Percentiles rank a stretch among this genome's conserved stretches.
Conservation (phyloP, 2,888 invertebrate genomes). For the Volucella zonaria region DNA sequence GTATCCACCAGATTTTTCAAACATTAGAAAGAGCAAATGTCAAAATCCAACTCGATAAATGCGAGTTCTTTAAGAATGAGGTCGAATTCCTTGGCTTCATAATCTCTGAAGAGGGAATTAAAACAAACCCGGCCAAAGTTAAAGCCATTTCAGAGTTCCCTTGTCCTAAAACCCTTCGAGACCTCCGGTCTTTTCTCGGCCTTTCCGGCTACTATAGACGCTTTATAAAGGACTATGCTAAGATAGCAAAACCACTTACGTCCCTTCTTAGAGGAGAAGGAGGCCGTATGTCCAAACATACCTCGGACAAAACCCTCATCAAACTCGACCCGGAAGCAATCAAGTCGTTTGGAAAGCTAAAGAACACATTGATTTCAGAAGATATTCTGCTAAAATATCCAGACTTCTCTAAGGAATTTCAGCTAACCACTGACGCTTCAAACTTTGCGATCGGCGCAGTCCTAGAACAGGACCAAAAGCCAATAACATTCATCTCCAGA, state of each 20-base stretch:
- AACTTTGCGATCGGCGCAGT: conserved; percentile 76
- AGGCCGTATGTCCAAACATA: conserved; percentile 40
- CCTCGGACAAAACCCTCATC: conserved; percentile 31
- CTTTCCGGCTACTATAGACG: neutral
- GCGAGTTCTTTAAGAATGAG: too few species aligned
- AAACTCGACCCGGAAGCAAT: conserved; percentile 13
- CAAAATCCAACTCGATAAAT: too few species aligned
- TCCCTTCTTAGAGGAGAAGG: conserved; percentile 45
- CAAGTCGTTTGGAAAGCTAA: conserved; percentile 40
- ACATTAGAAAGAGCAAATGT: too few species aligned
- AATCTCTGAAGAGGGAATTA: too few species aligned
- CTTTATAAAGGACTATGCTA: conserved; percentile 41
- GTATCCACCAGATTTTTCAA: too few species aligned
- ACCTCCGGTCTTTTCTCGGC: too few species aligned
- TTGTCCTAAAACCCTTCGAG: too few species aligned
- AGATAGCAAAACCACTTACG: conserved; percentile 38
- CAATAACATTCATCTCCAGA: conserved; percentile 49
- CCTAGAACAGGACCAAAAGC: conserved; percentile 74
- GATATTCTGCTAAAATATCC: conserved; percentile 33
- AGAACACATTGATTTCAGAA: conserved; percentile 31
- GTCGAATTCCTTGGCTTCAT: too few species aligned
- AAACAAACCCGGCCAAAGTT: too few species aligned
- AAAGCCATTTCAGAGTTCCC: too few species aligned
- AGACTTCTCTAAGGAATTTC: conserved; percentile 34
- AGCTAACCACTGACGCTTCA: conserved; percentile 76